Percentiles rank a stretch among this genome's conserved stretches.
Conservation (phyloP, 2,797 vertebrate species). For the Clarias laeviceps region DNA sequence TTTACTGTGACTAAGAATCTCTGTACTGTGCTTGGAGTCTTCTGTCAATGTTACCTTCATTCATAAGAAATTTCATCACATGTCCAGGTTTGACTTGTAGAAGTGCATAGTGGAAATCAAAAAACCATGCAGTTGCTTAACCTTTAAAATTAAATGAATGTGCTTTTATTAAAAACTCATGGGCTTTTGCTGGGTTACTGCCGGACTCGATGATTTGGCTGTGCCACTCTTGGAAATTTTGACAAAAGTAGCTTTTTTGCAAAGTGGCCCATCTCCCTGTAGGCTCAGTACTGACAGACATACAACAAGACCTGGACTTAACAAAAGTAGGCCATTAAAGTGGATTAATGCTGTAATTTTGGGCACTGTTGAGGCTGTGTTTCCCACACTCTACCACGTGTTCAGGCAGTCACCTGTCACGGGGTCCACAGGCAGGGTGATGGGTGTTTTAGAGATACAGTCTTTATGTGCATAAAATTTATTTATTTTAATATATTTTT, state of each 20-base stretch:
- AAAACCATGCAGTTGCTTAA: constrained; percentile 25
- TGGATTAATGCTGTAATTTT: constrained; percentile 70
- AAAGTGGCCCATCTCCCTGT: constrained; percentile 69
- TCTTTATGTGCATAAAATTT: neutral
- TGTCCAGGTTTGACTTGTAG: neutral
- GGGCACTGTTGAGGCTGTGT: neutral
- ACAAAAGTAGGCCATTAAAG: constrained; percentile 72
- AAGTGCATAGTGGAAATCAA: neutral
- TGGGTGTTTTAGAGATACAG: neutral
- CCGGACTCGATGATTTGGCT: constrained; percentile 41
- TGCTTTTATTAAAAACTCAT: constrained; percentile 6
- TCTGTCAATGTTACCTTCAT: too few relatives aligned
- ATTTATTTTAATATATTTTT: neutral
- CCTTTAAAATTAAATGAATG: constrained; percentile 33
- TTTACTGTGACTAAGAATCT: too few relatives aligned
- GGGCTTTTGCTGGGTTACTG: constrained; percentile 27
- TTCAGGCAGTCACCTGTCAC: neutral
- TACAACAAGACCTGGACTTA: constrained; percentile 64
- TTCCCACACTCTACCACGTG: neutral
- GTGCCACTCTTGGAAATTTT: constrained; percentile 54
- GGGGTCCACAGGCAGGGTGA: neutral
- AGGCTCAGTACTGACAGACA: constrained; percentile 67
- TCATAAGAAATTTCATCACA: too few relatives aligned
- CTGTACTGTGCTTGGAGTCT: too few relatives aligned
- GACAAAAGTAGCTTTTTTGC: constrained; percentile 61